Evolutionary conservation across 2,888 invertebrate genomes (phyloP), one percentile per base, ranked within the genome.

Genomic region (Drosophila barbarae): DNA sequence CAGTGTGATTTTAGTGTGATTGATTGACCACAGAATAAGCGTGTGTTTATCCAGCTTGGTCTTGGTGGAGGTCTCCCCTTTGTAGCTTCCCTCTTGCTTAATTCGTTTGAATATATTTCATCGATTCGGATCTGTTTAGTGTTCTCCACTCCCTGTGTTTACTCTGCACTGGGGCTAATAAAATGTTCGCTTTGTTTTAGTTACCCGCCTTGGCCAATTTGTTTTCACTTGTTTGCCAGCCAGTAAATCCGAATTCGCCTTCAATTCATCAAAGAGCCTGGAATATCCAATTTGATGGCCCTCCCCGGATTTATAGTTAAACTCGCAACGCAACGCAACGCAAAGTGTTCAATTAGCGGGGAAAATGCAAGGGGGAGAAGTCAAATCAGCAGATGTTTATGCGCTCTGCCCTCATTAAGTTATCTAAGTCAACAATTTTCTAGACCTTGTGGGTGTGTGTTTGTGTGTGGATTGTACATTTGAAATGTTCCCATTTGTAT

Each of bases 401-500:
- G 10, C 28, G 7, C 41, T 23, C 59, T 42, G 12, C 28, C 23
- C 59, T 42, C 44, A 41, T 66, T 67, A 32, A 21, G 34, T 56
- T 57, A 56, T 32, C 55, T 56, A 46, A 52, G 39, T 49, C 47
- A 56, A 56, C 35, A 55, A 42, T 68, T 36, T 21, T 28, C 47
- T 68, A 68, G 35, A 49, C 57, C 49, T 67, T 18, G 34, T 38
- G 28, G n/a, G 42, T 26, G 26, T 26, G 36, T 38, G 28, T 42
- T 42, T 26, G 26, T 26, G 47, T 41, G 53, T 32, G 66, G 66
- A 67, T 65, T 65, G 79, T 84, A 82, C 69, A 47, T 55, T 67
- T 36, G 18, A 69, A 75, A 70, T 79, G 78, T 70, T 78, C 83
- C 84, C 78, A 59, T 76, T 67, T 65, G 71, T 71, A 69, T 52